Evolutionary conservation across 2,797 vertebrate genomes (phyloP), one percentile per base, ranked within the genome.

Genomic region (Fundulus diaphanus): DNA sequence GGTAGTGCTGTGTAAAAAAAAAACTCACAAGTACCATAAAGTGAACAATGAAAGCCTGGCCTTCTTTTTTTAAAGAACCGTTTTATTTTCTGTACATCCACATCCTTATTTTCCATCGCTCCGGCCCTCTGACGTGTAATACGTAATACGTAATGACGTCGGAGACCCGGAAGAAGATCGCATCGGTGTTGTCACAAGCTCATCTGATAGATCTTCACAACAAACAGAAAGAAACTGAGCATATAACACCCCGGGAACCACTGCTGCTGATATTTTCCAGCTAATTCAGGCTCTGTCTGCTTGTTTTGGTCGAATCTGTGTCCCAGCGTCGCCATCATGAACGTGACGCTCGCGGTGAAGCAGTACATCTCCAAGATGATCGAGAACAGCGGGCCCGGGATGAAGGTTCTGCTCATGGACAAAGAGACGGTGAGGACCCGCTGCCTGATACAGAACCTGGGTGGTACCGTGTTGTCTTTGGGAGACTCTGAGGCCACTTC

Each of bases 371-470:
- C 97, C 76, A 98, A 96, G 87, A 99, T 99, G 98, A 98, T 99
- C 82, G 97, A 98, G 88, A 97, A 93, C 96, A 98, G 97, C 88
- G 98, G 98, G 1, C 94, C 98, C 0, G 97, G 98, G 9, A 99
- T 99, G 98, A 99, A 99, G 89, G 97, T 99, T 2, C 93, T 99
- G 81, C 95, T 99, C 65, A 99, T 99, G 98, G 98, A 99, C 87
- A 95, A 95, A 73, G 97, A 99, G 90, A 99, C 98, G 95, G 98
- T 99, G 88, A 94, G 96, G 44, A 1, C 8, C 11, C 6, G 18
- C 24, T 37, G 44, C 22, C 29, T 49, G 18, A 5, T 20, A 20
- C 48, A 5, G 3, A 35, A 20, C 18, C 15, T 27, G 49, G 18
- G 8, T 40, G 40, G 33, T 37, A 35, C 3, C 22, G 33, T 11